Evolutionary conservation across 2,797 vertebrate genomes (phyloP).

Genomic region (Paratrypauchen microcephalus): DNA sequence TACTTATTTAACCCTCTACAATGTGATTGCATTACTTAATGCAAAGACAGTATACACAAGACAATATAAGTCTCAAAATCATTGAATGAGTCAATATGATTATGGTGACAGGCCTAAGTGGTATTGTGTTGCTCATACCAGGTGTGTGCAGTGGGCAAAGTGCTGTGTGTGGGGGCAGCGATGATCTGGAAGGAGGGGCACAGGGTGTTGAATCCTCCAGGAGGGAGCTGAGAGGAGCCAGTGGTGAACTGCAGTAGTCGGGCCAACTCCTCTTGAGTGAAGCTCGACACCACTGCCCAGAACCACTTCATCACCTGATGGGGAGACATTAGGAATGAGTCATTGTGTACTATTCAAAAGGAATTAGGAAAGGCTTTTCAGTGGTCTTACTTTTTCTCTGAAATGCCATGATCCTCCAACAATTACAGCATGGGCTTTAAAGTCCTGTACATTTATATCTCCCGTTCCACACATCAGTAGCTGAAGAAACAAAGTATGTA

Average conservation of each 20-base stretch:
- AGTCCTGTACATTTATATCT: conserved; percentile 96
- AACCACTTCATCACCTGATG: conserved; percentile 99
- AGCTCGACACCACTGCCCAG: conserved; percentile 97
- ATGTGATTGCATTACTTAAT: no score
- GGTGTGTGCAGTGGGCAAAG: conserved; percentile 96
- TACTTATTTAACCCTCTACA: no score
- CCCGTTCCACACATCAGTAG: conserved; percentile 98
- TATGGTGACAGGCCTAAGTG: no score
- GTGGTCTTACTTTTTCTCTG: conserved; percentile 87
- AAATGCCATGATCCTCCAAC: conserved; percentile 98
- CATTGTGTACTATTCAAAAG: neutral
- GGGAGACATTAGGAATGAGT: conserved; percentile 4
- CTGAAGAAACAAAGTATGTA: conserved; percentile 64
- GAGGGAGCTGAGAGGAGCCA: conserved; percentile 95
- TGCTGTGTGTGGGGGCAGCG: conserved; percentile 94
- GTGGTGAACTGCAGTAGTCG: conserved; percentile 98
- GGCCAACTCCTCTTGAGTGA: conserved; percentile 97
- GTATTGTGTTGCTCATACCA: conserved; percentile 78
- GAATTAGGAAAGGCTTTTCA: neutral
- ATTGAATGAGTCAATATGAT: no score
- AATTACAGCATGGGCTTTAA: conserved; percentile 95
- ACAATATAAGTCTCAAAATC: no score
- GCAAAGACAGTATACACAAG: no score
- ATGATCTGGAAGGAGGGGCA: conserved; percentile 99
- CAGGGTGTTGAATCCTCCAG: conserved; percentile 95